Evolutionary conservation across 2,113 vertebrate genomes (phyloP), one percentile per base, ranked within the genome.

Genomic region (Tricholaema leucomelas): DNA sequence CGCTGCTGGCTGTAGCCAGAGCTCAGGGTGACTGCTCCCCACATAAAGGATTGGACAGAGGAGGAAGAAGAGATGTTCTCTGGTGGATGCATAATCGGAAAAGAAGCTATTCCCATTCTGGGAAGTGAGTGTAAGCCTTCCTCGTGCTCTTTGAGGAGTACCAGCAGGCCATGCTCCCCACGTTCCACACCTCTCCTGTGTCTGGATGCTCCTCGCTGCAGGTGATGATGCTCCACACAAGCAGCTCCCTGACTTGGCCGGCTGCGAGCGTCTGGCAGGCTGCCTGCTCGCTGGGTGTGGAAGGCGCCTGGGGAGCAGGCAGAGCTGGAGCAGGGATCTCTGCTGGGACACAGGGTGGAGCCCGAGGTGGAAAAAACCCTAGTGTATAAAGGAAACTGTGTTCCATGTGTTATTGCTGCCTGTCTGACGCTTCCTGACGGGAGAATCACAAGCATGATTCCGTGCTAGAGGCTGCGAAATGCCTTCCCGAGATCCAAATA

Each of bases 91-190:
- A 8, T 4, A 40, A 35, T 5, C 20, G 42, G 28, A 72, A 54
- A 55, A 56, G 2, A 61, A 70, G 27, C 33, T 38, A 38, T 30
- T 28, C 25, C 35, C 1, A 0, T 15, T 31, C 64, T 28, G 38
- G 35, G 31, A 21, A 0, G 6, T 0, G 0, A 60, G 30, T 30
- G 35, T 23, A 55, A 19, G 48, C n/a, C 40, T 64, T 50, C 42
- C 58, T 30, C 3, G 5, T 8, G 28, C 25, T 72, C 70, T 46
- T 70, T 42, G 30, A 36, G 33, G 15, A 50, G 25, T 1, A n/a
- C 27, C 16, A 27, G n/a, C 0, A 0, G 25, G 33, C 5, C 15
- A 15, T 1, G 1, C 17, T 86, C 36, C 54, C 2, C 0, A 1
- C 0, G 1, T 35, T 31, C 0, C 8, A 67, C 40, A 27, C n/a